Evolutionary conservation across 2,888 invertebrate species (phyloP).

Genomic region (Cephus rjabovi): DNA sequence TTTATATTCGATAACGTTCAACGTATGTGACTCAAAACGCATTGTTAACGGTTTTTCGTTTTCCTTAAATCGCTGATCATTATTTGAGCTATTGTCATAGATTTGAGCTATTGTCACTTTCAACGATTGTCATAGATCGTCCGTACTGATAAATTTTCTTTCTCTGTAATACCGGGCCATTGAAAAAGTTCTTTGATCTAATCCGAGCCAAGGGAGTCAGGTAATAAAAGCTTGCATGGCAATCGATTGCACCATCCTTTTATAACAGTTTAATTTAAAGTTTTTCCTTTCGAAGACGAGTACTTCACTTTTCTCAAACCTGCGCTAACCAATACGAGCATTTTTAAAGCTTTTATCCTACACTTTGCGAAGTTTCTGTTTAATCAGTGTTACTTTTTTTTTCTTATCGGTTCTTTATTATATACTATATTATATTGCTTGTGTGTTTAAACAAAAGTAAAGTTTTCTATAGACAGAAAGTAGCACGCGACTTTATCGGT

Average conservation of each 20-base stretch:
- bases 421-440: neutral
- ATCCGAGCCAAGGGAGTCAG: neutral
- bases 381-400: neutral
- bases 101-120: neutral
- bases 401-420: neutral
- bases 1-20: neutral
- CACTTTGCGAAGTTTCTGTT: neutral
- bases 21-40: neutral
- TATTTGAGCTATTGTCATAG: neutral
- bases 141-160: neutral
- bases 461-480: no score
- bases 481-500: no score
- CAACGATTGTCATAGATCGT: neutral
- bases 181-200: neutral
- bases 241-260: neutral
- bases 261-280: neutral
- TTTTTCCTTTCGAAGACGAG: neutral
- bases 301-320: neutral
- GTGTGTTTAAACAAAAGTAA: neutral
- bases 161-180: neutral
- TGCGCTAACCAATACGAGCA: neutral
- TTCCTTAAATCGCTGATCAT: neutral
- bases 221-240: neutral
- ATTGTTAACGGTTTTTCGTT: neutral
- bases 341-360: neutral